Evolutionary conservation across 1,140 invertebrate genomes (phyloP), one percentile per base, ranked within the genome.

Genomic region (Brachionus plicatilis): DNA sequence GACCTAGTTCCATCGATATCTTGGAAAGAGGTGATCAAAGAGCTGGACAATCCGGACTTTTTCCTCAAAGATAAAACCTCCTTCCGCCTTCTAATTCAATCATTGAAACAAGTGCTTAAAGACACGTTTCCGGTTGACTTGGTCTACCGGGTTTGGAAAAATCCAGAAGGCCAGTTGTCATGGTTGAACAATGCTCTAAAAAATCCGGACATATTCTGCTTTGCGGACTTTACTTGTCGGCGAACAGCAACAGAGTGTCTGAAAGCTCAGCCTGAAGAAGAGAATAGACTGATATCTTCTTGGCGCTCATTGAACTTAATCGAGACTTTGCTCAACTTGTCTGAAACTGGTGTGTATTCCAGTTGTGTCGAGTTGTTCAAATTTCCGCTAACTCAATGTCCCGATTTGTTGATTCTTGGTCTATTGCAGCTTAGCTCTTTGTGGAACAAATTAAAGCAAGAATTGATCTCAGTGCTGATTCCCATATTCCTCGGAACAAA

Each of bases 401-500:
- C 96, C 0, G 96, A 99, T 89, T 93, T 98, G 20, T 91, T 98
- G 11, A 92, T 96, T 7, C 89, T 98, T 33, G 94, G 94, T 1
- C 89, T 98, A 84, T 87, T 97, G 53, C 95, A 98, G 89, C 93
- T 95, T 20, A 79, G 50, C 3, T 86, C 86, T 6, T 86, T 87
- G 20, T 88, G 89, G 87, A 90, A 89, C 85, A 88, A 87, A 8
- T 76, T 90, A 43, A 88, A 89, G 79, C 94, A 96, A 89, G 96
- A 98, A 88, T 88, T 97, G 50, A 91, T 97, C 37, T 92, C 93
- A 65, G 93, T 92, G 53, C 88, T 97, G 9, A 94, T 98, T 88
- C 95, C 95, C 2, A 93, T 95, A 79, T 98, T 98, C 89, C 90
- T 98, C 14, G 93, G 93, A 12, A 97, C 96, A 90, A 96, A 98